A percentile compares a stretch with the other conserved stretches of the same genome.
Evolutionary conservation across 2,113 vertebrate genomes (phyloP).

Genomic region (Galbula dea): DNA sequence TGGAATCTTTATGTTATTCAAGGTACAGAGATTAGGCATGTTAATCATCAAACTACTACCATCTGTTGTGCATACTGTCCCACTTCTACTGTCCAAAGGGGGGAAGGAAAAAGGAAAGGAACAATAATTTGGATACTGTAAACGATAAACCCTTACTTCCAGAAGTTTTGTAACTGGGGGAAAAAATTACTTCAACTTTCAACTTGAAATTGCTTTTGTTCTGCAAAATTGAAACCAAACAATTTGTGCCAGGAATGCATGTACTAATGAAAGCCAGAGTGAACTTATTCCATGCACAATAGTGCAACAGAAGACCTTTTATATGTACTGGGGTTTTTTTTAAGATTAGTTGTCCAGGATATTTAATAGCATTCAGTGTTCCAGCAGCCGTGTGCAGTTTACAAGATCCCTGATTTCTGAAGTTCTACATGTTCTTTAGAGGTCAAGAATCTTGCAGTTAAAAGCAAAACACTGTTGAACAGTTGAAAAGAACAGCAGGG

Average conservation of each 20-base stretch:
- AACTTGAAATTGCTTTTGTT: not conserved
- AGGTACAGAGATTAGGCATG: not conserved
- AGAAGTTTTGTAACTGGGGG: not conserved
- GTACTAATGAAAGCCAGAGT: not conserved
- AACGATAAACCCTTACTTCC: not conserved
- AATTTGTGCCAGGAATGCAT: not conserved
- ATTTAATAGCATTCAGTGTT: not conserved
- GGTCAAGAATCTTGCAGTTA: not conserved
- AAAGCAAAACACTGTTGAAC: constrained; percentile 1
- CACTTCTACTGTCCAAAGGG: not conserved
- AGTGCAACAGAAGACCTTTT: not conserved
- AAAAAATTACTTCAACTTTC: not conserved
- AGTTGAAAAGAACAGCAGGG: not conserved
- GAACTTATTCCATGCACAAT: not conserved
- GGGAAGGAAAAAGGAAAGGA: not conserved
- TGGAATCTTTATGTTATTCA: not conserved
- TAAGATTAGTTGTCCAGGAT: not conserved
- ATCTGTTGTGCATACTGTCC: not conserved
- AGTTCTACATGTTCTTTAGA: not conserved
- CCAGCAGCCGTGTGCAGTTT: not conserved
- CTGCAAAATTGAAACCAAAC: constrained; percentile 2
- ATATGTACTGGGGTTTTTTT: not conserved
- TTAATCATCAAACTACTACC: not conserved
- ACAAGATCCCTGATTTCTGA: not conserved
- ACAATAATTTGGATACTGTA: not conserved